Percentiles rank a stretch among this genome's conserved stretches.
Conservation (phyloP, 2,888 invertebrate species). For the Polietes domitor region DNA sequence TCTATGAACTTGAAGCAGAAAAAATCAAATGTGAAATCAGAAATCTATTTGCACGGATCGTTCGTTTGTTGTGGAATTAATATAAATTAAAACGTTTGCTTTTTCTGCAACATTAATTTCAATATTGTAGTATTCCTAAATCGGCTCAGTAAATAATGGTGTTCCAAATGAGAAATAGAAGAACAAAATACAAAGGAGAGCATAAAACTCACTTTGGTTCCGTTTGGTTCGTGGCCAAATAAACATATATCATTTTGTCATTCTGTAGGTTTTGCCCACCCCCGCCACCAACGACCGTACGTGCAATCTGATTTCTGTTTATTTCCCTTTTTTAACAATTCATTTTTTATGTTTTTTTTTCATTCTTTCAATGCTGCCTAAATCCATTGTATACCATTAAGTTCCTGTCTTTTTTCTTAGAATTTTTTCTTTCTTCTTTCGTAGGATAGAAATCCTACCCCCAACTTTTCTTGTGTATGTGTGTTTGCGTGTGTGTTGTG, state of each 20-base stretch:
- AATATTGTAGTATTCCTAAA: slow-evolving; percentile 21
- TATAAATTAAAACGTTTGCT: slow-evolving; percentile 35
- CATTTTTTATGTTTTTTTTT: slow-evolving; percentile 58
- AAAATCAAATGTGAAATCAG: too few relatives aligned
- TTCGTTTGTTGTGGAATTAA: slow-evolving; percentile 14
- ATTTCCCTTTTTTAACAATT: slow-evolving; percentile 37
- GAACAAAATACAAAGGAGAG: too few relatives aligned
- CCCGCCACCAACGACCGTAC: neutral
- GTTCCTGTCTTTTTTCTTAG: neutral
- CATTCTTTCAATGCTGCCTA: slow-evolving; percentile 27
- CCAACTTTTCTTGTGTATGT: slow-evolving; percentile 36
- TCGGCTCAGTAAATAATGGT: neutral
- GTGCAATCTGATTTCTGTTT: slow-evolving; percentile 54
- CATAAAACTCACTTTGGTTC: slow-evolving; percentile 19
- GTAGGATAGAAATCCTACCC: neutral
- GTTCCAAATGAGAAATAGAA: neutral
- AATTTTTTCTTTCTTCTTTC: neutral
- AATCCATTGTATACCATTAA: slow-evolving; percentile 44
- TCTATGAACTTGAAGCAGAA: too few relatives aligned
- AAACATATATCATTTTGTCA: slow-evolving; percentile 62
- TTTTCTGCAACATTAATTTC: slow-evolving; percentile 49
- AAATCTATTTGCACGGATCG: neutral
- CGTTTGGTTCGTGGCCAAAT: slow-evolving; percentile 16
- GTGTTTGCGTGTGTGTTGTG: slow-evolving; percentile 9
- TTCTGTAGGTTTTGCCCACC: slow-evolving; percentile 17